These are phyloP conservation scores for Acridotheres tristis DNA, from an alignment of 2,797 vertebrate species.

Conservation along the genomic window DNA sequence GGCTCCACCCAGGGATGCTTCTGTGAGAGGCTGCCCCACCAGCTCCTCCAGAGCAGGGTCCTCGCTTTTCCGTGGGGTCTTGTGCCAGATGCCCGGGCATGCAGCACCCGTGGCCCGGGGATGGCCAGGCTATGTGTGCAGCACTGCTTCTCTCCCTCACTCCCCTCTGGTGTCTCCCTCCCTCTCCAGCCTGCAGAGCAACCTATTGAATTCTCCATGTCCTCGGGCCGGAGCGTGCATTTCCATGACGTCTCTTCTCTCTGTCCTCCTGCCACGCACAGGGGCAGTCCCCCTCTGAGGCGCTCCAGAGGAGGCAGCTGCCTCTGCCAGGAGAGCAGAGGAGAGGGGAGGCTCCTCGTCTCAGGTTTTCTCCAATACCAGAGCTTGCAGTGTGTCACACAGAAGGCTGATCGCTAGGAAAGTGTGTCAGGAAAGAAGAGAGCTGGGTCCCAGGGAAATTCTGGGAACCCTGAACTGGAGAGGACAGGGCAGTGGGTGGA, in stretches of 20 bases:
- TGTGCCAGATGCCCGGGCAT: not conserved
- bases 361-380: not conserved
- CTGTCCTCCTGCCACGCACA: not conserved
- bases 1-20: not conserved
- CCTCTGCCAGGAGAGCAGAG: not conserved
- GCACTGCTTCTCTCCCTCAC: slow-evolving; percentile 40
- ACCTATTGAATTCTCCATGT: slow-evolving; percentile 76
- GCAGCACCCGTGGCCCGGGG: not conserved
- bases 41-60: not conserved
- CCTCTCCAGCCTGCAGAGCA: slow-evolving; percentile 70
- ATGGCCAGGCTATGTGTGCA: not conserved
- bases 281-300: slow-evolving; percentile 16
- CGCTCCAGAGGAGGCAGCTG: not conserved
- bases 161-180: slow-evolving; percentile 63
- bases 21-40: not conserved
- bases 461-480: not conserved
- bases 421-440: slow-evolving; percentile 54
- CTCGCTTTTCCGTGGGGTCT: not conserved
- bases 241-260: slow-evolving; percentile 78
- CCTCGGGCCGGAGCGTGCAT: slow-evolving; percentile 63
- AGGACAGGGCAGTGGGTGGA: not conserved
- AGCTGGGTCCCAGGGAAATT: slow-evolving; percentile 12
- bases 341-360: slow-evolving; percentile 8
- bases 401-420: not conserved
- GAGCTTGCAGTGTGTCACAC: not conserved